A percentile compares a stretch with the other conserved stretches of the same genome.
Evolutionary conservation across 1,140 invertebrate genomes (phyloP).

Genomic region (Ips nitidus): DNA sequence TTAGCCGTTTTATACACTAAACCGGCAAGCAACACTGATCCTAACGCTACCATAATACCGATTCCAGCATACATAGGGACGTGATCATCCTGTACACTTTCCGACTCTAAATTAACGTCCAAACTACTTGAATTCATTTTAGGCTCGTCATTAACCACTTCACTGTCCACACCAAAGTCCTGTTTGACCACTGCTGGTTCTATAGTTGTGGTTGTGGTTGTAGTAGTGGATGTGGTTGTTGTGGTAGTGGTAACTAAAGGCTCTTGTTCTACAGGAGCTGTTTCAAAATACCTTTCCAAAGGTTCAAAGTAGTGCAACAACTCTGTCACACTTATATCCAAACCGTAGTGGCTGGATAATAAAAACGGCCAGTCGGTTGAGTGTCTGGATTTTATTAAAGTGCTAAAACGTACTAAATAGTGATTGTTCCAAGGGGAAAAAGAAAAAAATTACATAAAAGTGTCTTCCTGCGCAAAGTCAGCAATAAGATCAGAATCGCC

Average conservation of each 20-base stretch:
- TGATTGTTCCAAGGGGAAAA: not conserved
- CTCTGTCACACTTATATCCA: slow-evolving; percentile 44
- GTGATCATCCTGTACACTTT: slow-evolving; percentile 2
- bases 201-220: slow-evolving; percentile 27
- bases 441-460: slow-evolving; percentile 42
- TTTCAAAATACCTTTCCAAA: slow-evolving; percentile 47
- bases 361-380: slow-evolving; percentile 43
- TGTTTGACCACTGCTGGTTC: slow-evolving; percentile 1
- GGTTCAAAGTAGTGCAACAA: slow-evolving; percentile 51
- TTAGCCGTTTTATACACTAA: slow-evolving; percentile 26
- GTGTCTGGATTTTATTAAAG: slow-evolving; percentile 41
- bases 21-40: slow-evolving; percentile 28
- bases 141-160: slow-evolving; percentile 24
- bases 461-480: slow-evolving; percentile 42
- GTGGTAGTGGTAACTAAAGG: slow-evolving; percentile 36
- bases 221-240: slow-evolving; percentile 25
- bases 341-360: slow-evolving; percentile 40
- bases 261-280: slow-evolving; percentile 43
- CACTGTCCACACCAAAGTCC: slow-evolving; percentile 1
- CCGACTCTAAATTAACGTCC: not conserved
- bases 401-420: slow-evolving; percentile 35
- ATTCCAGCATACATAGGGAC: slow-evolving; percentile 31
- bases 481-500: slow-evolving; percentile 48
- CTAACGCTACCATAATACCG: slow-evolving; percentile 20
- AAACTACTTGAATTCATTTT: slow-evolving; percentile 9